phyloP scores from a whole-genome alignment of 2,888 invertebrate species.

The Aspidiotus destructor region DNA sequence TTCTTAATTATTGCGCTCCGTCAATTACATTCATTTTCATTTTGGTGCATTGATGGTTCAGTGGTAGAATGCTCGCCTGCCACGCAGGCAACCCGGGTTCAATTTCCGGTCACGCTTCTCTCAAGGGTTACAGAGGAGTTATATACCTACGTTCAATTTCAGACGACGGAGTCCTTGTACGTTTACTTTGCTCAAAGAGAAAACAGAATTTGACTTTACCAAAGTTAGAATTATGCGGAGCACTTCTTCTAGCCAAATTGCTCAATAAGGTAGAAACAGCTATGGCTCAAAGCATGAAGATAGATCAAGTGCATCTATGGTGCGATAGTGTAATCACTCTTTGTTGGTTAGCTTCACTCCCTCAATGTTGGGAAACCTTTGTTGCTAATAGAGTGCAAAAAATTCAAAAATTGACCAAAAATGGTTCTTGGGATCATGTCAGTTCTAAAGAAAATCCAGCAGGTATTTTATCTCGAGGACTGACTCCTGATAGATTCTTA shows the following conservation, averaged over 20 bases:
- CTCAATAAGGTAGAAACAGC: neutral
- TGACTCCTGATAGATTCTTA: neutral
- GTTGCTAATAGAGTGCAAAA: constrained; percentile 1
- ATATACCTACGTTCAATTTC: neutral
- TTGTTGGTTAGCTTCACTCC: neutral
- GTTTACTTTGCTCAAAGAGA: neutral
- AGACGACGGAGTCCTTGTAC: neutral
- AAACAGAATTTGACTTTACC: neutral
- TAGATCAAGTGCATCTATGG: neutral
- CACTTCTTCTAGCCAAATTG: neutral
- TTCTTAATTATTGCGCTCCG: too few relatives aligned
- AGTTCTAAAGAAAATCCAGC: neutral
- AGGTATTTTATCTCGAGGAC: neutral
- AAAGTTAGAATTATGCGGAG: neutral
- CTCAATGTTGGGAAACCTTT: neutral
- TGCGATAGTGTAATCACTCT: neutral
- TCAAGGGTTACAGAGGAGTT: neutral
- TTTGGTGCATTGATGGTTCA: too few relatives aligned
- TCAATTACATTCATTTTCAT: too few relatives aligned
- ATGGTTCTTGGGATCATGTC: neutral
- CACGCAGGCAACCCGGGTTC: too few relatives aligned
- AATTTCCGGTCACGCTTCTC: too few relatives aligned
- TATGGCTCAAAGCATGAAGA: neutral
- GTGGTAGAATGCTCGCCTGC: too few relatives aligned
- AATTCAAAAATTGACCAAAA: neutral